Evolutionary conservation across 1,140 invertebrate species (phyloP).

Genomic region (Coenobita brevimanus): DNA sequence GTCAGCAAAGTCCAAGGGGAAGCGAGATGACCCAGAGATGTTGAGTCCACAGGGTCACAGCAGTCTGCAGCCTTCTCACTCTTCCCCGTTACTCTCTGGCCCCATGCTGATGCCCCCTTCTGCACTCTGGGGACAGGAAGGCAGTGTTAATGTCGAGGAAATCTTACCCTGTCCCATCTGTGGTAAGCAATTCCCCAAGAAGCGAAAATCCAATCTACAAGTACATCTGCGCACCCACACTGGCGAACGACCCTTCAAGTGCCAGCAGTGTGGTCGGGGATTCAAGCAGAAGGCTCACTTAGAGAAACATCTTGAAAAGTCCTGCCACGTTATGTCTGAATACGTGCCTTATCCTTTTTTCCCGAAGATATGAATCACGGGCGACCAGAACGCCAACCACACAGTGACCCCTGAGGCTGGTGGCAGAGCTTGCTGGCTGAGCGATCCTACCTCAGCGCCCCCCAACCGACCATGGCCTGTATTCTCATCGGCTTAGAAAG

Average conservation of each 20-base stretch:
- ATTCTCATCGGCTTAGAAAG: too few relatives aligned
- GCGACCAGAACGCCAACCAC: neutral
- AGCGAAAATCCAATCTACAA: slow-evolving; percentile 90
- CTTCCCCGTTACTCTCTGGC: slow-evolving; percentile 18
- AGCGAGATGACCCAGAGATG: slow-evolving; percentile 52
- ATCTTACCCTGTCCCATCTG: slow-evolving; percentile 68
- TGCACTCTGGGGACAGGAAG: slow-evolving; percentile 65
- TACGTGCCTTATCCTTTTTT: slow-evolving; percentile 70
- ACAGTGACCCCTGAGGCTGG: slow-evolving; percentile 48
- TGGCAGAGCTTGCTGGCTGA: slow-evolving; percentile 21
- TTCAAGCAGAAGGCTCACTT: slow-evolving; percentile 70
- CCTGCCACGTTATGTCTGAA: slow-evolving; percentile 69
- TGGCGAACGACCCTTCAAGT: slow-evolving; percentile 76
- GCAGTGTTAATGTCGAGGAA: slow-evolving; percentile 65
- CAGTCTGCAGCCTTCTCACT: slow-evolving; percentile 37
- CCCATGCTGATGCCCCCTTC: slow-evolving; percentile 64
- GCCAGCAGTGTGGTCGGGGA: slow-evolving; percentile 68
- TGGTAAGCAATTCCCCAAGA: slow-evolving; percentile 68
- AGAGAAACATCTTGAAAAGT: slow-evolving; percentile 70
- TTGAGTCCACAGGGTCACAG: slow-evolving; percentile 62
- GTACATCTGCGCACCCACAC: slow-evolving; percentile 98
- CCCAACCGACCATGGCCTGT: too few relatives aligned
- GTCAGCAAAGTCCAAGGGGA: slow-evolving; percentile 67
- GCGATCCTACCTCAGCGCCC: slow-evolving; percentile 53
- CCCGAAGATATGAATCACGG: slow-evolving; percentile 62